A percentile compares a stretch with the other conserved stretches of the same genome.
Conservation (phyloP, 1,140 invertebrate genomes). For the Halyomorpha halys region DNA sequence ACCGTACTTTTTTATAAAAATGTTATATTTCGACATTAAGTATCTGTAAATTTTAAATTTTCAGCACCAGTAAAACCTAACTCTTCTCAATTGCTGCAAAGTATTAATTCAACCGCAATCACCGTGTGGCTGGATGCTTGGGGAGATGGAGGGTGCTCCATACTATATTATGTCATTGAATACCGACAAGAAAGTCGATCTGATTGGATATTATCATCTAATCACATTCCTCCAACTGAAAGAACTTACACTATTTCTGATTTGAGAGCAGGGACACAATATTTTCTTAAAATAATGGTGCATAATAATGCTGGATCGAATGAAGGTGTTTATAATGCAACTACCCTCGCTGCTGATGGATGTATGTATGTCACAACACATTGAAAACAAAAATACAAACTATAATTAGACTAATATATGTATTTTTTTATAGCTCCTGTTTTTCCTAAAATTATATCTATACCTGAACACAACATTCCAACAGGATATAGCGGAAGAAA, state of each 20-base stretch:
- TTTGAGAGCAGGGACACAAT: conserved; percentile 71
- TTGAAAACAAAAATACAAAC: no score
- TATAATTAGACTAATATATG: background rate
- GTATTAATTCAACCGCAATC: conserved; percentile 79
- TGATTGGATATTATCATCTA: conserved; percentile 61
- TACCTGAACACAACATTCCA: background rate
- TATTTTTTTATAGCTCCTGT: background rate
- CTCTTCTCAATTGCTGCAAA: conserved; percentile 70
- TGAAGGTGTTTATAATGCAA: conserved; percentile 75
- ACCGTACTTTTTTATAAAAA: no score
- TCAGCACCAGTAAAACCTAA: conserved; percentile 65
- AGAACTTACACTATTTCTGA: conserved; percentile 69
- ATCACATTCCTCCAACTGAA: conserved; percentile 62
- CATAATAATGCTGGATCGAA: conserved; percentile 87
- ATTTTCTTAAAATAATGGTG: conserved; percentile 76
- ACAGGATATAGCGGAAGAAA: background rate
- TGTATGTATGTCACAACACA: conserved; percentile 41
- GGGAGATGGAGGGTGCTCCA: conserved; percentile 81
- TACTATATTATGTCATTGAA: conserved; percentile 76
- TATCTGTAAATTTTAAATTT: conserved; percentile 33
- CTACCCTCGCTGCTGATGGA: conserved; percentile 62
- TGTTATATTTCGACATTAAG: no score
- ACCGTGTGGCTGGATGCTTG: conserved; percentile 77
- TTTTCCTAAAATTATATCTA: background rate
- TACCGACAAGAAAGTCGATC: conserved; percentile 48